Evolutionary conservation across 2,797 vertebrate genomes (phyloP), one percentile per base, ranked within the genome.

Genomic region (Falco biarmicus): DNA sequence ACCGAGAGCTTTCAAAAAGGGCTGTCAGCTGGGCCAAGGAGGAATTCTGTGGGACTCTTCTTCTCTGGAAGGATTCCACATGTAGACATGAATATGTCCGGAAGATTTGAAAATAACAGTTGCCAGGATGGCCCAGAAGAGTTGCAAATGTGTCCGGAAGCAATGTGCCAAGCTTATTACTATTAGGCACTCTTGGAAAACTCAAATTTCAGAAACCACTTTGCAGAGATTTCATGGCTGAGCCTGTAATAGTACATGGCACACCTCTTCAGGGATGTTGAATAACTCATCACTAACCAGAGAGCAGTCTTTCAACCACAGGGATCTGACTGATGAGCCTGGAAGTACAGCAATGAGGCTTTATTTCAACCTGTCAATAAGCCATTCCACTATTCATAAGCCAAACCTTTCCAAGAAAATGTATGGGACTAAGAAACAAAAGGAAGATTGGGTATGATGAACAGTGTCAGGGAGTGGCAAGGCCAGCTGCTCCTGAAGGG

Each of bases 391-490:
- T 73, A 50, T 69, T 73, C 68, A 71, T 61, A 87, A 93, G 10
- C 37, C 39, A 92, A 31, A 64, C 1, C 10, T 71, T 87, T 60
- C 66, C 7, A 10, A 79, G 34, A 22, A 31, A 63, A 60, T 85
- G 74, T 88, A 80, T 88, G 43, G 51, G 25, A 37, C 26, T 20
- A 5, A 13, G 34, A 43, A 82, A 76, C 39, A 64, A 82, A 78
- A 71, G 8, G 29, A 88, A 51, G 37, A 29, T 4, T 15, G 17
- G 20, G 7, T 77, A 37, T 2, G 6, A 82, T 65, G 50, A 61
- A n/a, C 13, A 81, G 7, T 50, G 65, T 32, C 51, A 70, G 22
- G 32, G 50, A 65, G 22, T 1, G 2, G 16, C 0, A 0, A 65
- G 21, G 15, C 20, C 48, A 64, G 32, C 16, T 75, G 13, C 5